Evolutionary conservation across 2,797 vertebrate species (phyloP), one percentile per base, ranked within the genome.

Genomic region (Chiloscyllium punctatum): DNA sequence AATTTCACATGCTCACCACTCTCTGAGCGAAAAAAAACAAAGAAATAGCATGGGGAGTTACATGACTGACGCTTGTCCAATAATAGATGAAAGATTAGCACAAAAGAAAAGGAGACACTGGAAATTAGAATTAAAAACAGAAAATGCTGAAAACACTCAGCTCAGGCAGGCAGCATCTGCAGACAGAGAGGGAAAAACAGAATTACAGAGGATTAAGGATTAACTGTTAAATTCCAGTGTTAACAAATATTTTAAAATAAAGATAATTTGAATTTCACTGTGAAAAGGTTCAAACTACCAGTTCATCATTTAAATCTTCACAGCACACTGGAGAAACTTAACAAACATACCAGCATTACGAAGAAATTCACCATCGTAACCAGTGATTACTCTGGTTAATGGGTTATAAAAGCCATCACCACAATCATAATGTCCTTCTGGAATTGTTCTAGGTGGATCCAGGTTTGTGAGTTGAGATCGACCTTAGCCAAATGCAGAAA

Each of bases 361-460:
- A 95, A 99, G 98, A 96, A 99, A 99, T 72, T 96, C 96, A 62
- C 96, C 96, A 0, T 96, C 57, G 96, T 99, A 98, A 96, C 98
- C 98, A 92, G 96, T 97, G 96, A 99, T 92, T 4, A 98, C 96
- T 96, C 98, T 98, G 23, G 97, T 98, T n/a, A 62, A 18, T 0
- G 98, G 98, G 96, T 99, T 96, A 96, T 99, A 99, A 97, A 99
- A 99, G 96, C 99, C 99, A 33, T 99, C 98, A 42, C 98, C 98
- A 95, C 98, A 99, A 96, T 99, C 99, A 0, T 99, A 99, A 96
- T 97, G 98, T 77, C 98, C 98, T 33, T 97, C 96, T 25, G 99
- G 99, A 96, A 99, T 98, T 96, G 96, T 95, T 92, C 96, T 97
- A 37, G 98, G 97, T 87, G 98, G 98, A 96, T 99, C 98, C 95